These are phyloP conservation scores for Chironomus riparius DNA, from an alignment of 2,888 invertebrate species.

Conservation along the genomic window DNA sequence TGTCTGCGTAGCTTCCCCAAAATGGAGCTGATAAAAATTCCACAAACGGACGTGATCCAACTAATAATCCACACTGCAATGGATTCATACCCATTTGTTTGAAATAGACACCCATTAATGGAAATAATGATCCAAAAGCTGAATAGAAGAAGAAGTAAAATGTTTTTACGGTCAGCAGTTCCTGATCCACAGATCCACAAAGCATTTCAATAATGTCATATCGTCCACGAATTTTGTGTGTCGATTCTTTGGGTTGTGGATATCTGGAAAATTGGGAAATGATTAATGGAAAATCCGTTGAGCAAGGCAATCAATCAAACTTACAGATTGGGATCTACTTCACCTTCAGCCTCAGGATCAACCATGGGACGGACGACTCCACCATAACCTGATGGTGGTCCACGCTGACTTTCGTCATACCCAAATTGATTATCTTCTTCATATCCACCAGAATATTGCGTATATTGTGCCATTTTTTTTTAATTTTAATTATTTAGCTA, in stretches of 20 bases:
- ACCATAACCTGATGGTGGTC: conserved; percentile 29
- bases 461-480: conserved; percentile 1
- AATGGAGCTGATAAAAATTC: conserved; percentile 96
- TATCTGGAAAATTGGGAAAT: conserved; percentile 48
- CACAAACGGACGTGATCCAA: conserved; percentile 92
- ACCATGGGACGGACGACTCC: conserved; percentile 58
- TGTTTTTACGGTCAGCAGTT: conserved; percentile 87
- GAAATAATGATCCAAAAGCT: conserved; percentile 96
- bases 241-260: conserved; percentile 78
- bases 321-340: conserved; percentile 73
- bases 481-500: neutral
- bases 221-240: conserved; percentile 80
- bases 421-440: conserved; percentile 22
- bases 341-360: conserved; percentile 72
- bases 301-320: conserved; percentile 30
- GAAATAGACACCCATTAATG: conserved; percentile 97
- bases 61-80: conserved; percentile 85
- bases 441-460: conserved; percentile 23
- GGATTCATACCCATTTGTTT: conserved; percentile 99
- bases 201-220: conserved; percentile 75
- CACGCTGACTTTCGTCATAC: conserved; percentile 25
- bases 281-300: neutral
- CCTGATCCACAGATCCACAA: conserved; percentile 77
- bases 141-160: conserved; percentile 99
- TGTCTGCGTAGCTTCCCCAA: conserved; percentile 55